Evolutionary conservation across 2,113 vertebrate genomes (phyloP).

Genomic region (Helogale parvula): DNA sequence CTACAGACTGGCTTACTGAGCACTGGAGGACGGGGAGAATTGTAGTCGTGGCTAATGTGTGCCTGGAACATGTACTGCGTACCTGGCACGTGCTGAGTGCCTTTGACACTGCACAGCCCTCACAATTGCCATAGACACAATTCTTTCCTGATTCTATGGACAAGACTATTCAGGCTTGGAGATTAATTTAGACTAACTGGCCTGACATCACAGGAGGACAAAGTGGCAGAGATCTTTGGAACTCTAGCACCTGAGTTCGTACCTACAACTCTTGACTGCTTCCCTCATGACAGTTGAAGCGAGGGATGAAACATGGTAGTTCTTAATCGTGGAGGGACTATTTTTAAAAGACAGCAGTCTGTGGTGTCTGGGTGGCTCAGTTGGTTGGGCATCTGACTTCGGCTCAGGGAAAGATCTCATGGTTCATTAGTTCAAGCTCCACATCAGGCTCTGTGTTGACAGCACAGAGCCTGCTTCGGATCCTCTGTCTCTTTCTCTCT

Average conservation of each 20-base stretch:
- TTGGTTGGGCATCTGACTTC: no score
- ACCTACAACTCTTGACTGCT: background rate
- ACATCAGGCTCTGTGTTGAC: no score
- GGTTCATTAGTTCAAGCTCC: no score
- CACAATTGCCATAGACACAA: background rate
- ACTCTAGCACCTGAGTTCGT: background rate
- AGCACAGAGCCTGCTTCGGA: no score
- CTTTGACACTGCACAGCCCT: background rate
- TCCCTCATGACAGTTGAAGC: background rate
- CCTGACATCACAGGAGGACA: background rate
- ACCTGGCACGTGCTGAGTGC: background rate
- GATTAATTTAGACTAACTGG: background rate
- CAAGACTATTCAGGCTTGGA: background rate
- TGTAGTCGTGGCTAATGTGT: fast-evolving
- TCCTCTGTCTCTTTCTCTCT: no score
- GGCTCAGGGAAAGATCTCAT: no score
- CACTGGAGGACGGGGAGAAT: background rate
- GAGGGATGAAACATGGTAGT: background rate
- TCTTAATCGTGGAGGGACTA: conserved; percentile 12
- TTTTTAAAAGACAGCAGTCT: background rate
- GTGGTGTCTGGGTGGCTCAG: no score
- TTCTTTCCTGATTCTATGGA: background rate
- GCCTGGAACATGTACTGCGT: background rate
- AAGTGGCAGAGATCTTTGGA: background rate
- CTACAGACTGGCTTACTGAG: background rate